Base-by-base conservation (phyloP, 2,113 vertebrate species). In the Bufo gargarizans region DNA sequence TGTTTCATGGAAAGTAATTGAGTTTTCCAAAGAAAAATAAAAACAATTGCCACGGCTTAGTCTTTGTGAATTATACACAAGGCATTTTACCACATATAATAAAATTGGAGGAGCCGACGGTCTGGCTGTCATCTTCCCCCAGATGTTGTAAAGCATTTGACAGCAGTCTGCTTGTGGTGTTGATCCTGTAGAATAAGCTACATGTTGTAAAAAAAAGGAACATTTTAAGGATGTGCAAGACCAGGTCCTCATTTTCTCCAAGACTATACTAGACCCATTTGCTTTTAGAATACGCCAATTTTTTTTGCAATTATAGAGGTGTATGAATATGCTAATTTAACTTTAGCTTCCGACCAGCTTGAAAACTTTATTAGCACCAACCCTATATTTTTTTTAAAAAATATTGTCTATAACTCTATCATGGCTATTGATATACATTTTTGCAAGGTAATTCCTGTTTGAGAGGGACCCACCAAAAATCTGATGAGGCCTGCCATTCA, bases 81-180 rank as follows among this genome's bases (percentile, higher is more conserved):
- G 11, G 72, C 72, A 76, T 76, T 76, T 76, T 76, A 76, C 72
- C 72, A 76, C 72, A 50, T 76, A 76, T 76, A 49, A 76, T 76
- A 76, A 76, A 76, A 76, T 76, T 76, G 72, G 72, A 49, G 72
- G 72, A 76, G 72, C 20, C 72, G 17, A 76, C 72, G 17, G 72
- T 76, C 72, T 76, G 72, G 20, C 72, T 76, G 72, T 76, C 72
- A 50, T 17, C 69, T 71, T 47, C 72, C 72, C 17, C 72, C 72
- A 49, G 45, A 50, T 76, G 72, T 76, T 76, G 72, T 76, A 76
- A 76, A 76, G 72, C 50, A 50, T 76, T 50, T 76, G 72, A 76
- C 45, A 76, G 72, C 47, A 76, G 47, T 50, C 72, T 76, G 47
- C 45, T 20, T 17, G 47, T 76, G 20, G 72, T 76, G 47, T 49